Percentiles rank a stretch among this genome's conserved stretches.
These are phyloP conservation scores for Spatulosminthurus flaviceps DNA, from an alignment of 2,888 invertebrate species.

Conservation along the genomic window DNA sequence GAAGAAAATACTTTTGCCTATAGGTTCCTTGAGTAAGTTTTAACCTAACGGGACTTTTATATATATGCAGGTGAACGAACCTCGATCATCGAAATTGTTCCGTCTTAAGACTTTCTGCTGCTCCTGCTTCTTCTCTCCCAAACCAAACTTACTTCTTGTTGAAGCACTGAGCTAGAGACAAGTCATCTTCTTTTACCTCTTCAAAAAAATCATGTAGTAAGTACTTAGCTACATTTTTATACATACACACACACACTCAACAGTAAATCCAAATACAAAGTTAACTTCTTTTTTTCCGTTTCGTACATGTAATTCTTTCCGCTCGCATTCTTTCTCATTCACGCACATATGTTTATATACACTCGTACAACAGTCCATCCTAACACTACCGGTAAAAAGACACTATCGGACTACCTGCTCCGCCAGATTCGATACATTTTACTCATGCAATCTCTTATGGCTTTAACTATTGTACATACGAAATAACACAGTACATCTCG, in stretches of 20 bases:
- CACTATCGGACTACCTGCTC: too few species aligned
- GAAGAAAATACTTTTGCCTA: slow-evolving; percentile 1
- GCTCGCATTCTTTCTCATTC: not conserved
- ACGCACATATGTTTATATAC: too few species aligned
- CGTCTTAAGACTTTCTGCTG: slow-evolving; percentile 18
- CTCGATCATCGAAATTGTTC: slow-evolving; percentile 30
- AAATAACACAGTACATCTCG: too few species aligned
- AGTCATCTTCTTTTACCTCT: not conserved
- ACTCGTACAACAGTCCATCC: too few species aligned
- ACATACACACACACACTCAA: not conserved
- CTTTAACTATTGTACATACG: too few species aligned
- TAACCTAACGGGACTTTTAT: slow-evolving; percentile 43
- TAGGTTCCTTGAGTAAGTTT: slow-evolving; percentile 25
- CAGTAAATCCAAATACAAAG: not conserved
- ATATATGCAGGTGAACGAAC: slow-evolving; percentile 48
- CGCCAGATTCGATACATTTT: too few species aligned
- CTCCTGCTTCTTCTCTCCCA: not conserved
- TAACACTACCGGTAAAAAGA: too few species aligned
- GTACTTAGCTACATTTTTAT: not conserved
- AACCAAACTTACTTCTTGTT: not conserved
- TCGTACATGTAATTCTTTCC: not conserved
- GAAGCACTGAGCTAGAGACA: not conserved
- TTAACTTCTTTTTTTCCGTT: not conserved
- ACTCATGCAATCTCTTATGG: too few species aligned
- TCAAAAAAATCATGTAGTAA: not conserved